Conservation (phyloP, 2,888 invertebrate species). For the Pheosia gnoma region DNA sequence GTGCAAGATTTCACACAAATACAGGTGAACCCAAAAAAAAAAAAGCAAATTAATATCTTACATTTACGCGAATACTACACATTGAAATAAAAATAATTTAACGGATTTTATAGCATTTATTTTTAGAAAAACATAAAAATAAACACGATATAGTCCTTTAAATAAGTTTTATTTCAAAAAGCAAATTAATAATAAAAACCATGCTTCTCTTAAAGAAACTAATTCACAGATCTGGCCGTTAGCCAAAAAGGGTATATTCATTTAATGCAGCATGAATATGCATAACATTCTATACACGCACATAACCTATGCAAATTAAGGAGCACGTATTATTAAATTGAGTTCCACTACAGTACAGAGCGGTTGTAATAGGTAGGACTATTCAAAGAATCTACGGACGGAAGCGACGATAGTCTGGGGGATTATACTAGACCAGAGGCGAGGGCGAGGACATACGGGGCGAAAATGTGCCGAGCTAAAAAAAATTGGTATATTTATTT, state of each 20-base stretch:
- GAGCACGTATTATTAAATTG: slow-evolving; percentile 45
- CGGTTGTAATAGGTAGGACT: slow-evolving; percentile 50
- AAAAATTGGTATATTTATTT: not conserved
- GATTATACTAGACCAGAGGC: slow-evolving; percentile 15
- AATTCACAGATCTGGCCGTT: not conserved
- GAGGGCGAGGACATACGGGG: not conserved
- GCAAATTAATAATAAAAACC: not conserved
- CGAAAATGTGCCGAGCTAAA: not conserved
- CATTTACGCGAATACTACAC: too few relatives aligned
- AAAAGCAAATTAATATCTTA: too few relatives aligned
- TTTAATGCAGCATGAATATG: slow-evolving; percentile 31
- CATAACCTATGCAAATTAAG: slow-evolving; percentile 37
- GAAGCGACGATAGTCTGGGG: slow-evolving; percentile 18
- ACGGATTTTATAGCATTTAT: too few relatives aligned
- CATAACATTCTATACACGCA: slow-evolving; percentile 36
- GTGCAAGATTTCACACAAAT: too few relatives aligned
- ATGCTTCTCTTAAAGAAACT: not conserved
- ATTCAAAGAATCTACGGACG: slow-evolving; percentile 46
- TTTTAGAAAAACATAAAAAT: too few relatives aligned
- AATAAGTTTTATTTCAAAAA: too few relatives aligned
- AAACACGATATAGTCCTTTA: too few relatives aligned
- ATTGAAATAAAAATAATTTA: too few relatives aligned
- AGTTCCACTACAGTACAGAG: slow-evolving; percentile 32
- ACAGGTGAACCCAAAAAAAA: too few relatives aligned
- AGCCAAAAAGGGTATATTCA: not conserved